These are phyloP conservation scores for Sesia bembeciformis DNA, from an alignment of 2,888 invertebrate species.

Conservation along the genomic window DNA sequence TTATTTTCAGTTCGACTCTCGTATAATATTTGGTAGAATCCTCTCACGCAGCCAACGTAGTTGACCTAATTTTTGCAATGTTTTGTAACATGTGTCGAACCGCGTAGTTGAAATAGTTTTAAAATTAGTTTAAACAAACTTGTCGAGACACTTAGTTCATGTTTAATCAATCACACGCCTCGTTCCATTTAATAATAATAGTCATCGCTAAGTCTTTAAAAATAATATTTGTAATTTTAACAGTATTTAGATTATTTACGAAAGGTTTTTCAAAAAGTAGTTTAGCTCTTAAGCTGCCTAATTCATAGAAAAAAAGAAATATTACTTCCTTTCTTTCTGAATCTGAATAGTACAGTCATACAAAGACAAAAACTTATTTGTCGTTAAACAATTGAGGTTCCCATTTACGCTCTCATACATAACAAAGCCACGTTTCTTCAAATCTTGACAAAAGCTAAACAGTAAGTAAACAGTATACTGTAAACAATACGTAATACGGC, in stretches of 20 bases:
- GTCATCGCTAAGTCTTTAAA: too few species aligned
- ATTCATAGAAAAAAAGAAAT: too few species aligned
- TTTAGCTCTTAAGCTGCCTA: too few species aligned
- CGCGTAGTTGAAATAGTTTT: conserved; percentile 6
- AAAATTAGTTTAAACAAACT: conserved; percentile 2
- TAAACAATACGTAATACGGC: background rate
- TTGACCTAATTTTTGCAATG: conserved; percentile 43
- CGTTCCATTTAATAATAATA: too few species aligned
- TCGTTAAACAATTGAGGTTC: too few species aligned
- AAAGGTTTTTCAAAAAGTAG: too few species aligned
- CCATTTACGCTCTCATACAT: background rate
- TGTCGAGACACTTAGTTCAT: background rate
- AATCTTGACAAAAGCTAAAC: background rate
- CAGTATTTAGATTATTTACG: too few species aligned
- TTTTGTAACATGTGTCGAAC: conserved; percentile 38
- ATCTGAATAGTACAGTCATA: too few species aligned
- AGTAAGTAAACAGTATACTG: background rate
- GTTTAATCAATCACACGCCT: too few species aligned
- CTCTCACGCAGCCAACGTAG: conserved; percentile 34
- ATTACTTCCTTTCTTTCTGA: too few species aligned
- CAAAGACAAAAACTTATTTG: too few species aligned
- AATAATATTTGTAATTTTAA: too few species aligned
- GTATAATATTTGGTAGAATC: conserved; percentile 21
- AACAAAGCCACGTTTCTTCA: background rate
- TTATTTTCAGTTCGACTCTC: conserved; percentile 15